These are phyloP conservation scores for Harpalus rubripes DNA, from an alignment of 2,888 invertebrate species.

Conservation along the genomic window DNA sequence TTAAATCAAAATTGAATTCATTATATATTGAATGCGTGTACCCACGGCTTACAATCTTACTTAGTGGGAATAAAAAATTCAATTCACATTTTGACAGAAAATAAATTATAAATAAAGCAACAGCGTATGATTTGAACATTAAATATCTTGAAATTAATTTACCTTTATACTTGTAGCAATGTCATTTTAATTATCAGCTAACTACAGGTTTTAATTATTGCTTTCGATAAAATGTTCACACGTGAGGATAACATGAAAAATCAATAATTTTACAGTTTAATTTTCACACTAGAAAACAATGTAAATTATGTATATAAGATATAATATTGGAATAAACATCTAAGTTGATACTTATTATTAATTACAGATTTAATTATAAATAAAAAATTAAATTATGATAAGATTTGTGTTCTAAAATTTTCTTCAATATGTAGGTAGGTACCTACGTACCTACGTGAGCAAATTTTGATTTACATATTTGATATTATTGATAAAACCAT, in stretches of 20 bases:
- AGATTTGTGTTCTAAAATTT: no score
- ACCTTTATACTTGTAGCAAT: constrained; percentile 29
- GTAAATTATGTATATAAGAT: not conserved
- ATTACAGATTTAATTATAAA: not conserved
- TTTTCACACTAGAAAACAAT: not conserved
- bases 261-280: constrained; percentile 2
- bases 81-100: constrained; percentile 37
- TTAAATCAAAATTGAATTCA: constrained; percentile 24
- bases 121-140: constrained; percentile 24
- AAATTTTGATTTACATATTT: no score
- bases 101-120: constrained; percentile 15
- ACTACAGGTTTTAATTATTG: constrained; percentile 25
- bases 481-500: no score
- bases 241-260: constrained; percentile 18
- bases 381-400: no score
- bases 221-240: constrained; percentile 23
- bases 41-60: constrained; percentile 3
- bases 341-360: not conserved
- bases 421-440: no score
- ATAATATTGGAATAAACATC: not conserved
- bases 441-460: no score
- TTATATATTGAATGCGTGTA: not conserved
- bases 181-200: constrained; percentile 37
- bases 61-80: constrained; percentile 17
- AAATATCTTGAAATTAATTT: constrained; percentile 37